Evolutionary conservation across 2,888 invertebrate species (phyloP).

Genomic region (Trilocha varians): DNA sequence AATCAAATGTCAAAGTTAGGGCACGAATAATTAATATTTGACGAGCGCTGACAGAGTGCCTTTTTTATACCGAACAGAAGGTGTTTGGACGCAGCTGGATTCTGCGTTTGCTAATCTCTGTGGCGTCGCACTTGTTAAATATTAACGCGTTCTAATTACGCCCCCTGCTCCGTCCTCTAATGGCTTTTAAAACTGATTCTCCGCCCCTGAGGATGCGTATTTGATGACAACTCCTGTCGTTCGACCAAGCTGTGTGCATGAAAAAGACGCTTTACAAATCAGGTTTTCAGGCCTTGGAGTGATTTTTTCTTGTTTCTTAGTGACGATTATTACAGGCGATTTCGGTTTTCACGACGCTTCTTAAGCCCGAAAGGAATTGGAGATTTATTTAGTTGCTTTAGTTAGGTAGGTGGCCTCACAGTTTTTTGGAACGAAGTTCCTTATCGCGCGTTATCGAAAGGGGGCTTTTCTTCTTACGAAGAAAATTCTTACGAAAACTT

Average conservation of each 20-base stretch:
- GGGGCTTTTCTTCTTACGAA: no score
- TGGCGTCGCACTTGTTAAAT: constrained; percentile 69
- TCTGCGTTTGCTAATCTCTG: constrained; percentile 54
- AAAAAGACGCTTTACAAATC: constrained; percentile 13
- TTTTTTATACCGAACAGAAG: constrained; percentile 61
- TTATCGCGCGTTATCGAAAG: no score
- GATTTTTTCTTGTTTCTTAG: no score
- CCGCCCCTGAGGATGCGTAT: constrained; percentile 67
- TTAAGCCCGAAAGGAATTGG: no score
- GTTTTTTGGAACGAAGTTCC: no score
- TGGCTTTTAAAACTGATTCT: constrained; percentile 74
- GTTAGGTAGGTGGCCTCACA: no score
- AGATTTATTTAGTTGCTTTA: no score
- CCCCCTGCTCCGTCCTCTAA: constrained; percentile 53
- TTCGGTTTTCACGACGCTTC: no score
- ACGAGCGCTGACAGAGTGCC: constrained; percentile 52
- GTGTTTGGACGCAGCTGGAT: constrained; percentile 59
- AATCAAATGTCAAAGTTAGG: constrained; percentile 5
- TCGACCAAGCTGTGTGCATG: constrained; percentile 36
- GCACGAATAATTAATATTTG: constrained; percentile 59
- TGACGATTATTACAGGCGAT: no score
- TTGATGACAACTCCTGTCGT: constrained; percentile 68
- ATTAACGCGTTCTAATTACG: constrained; percentile 72
- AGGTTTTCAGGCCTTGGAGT: constrained; percentile 2
- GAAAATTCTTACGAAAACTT: no score